phyloP scores from a whole-genome alignment of 2,797 vertebrate genomes.

The Poecilia wingei region DNA sequence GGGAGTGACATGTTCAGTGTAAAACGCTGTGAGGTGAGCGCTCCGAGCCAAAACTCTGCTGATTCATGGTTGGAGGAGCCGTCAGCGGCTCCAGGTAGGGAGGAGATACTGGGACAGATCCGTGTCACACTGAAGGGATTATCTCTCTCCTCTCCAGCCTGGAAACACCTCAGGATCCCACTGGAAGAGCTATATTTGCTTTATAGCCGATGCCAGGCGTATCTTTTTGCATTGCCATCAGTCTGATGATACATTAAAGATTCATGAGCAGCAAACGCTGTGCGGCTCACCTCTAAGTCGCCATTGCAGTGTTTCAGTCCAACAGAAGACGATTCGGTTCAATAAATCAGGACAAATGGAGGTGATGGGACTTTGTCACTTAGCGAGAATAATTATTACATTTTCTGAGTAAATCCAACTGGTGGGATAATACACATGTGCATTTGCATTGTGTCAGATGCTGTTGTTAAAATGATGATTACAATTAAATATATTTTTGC shows the following conservation, averaged over 20 bases:
- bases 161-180: neutral
- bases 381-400: neutral
- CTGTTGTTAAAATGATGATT: neutral
- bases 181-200: neutral
- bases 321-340: neutral
- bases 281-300: neutral
- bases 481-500: neutral
- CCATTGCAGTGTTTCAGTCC: neutral
- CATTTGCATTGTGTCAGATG: too few relatives aligned
- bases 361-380: neutral
- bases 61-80: neutral
- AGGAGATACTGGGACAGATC: neutral
- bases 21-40: neutral
- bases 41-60: slow-evolving; percentile 4
- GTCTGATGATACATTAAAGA: neutral
- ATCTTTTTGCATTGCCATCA: neutral
- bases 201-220: neutral
- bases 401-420: neutral
- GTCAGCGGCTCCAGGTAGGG: neutral
- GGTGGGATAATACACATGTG: neutral
- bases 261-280: neutral
- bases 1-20: neutral
- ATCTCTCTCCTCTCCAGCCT: neutral
- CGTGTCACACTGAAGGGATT: neutral
- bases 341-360: neutral